Percentiles rank a stretch among this genome's conserved stretches.
These are phyloP conservation scores for Clavelina lepadiformis DNA, from an alignment of 23 tunicate species.

Conservation along the genomic window DNA sequence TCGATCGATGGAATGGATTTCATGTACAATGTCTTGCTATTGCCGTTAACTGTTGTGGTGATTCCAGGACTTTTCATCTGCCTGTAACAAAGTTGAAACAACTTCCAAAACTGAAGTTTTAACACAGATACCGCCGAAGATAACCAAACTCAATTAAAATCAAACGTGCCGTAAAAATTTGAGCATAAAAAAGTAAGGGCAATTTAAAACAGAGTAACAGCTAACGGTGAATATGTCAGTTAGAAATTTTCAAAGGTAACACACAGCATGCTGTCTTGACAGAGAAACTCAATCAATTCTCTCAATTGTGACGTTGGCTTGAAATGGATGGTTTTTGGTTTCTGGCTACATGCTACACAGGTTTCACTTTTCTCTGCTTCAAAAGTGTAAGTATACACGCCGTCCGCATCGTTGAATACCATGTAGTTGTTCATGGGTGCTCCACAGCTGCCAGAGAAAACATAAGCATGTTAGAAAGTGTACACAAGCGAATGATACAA, in stretches of 20 bases:
- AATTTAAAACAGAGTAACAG: too few relatives aligned
- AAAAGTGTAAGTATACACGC: constrained; percentile 76
- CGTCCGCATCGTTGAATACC: constrained; percentile 79
- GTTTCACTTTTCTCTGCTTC: constrained; percentile 63
- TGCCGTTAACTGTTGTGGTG: constrained; percentile 42
- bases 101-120: too few relatives aligned
- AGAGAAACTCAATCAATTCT: constrained; percentile 53
- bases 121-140: too few relatives aligned
- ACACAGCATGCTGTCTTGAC: constrained; percentile 23
- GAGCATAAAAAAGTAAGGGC: too few relatives aligned
- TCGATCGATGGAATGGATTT: constrained; percentile 70
- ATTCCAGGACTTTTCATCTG: constrained; percentile 89
- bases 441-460: constrained; percentile 72
- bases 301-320: constrained; percentile 24
- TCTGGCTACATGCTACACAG: constrained; percentile 73
- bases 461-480: too few relatives aligned
- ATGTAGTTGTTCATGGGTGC: constrained; percentile 84
- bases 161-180: too few relatives aligned
- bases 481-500: too few relatives aligned
- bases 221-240: too few relatives aligned
- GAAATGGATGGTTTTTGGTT: constrained; percentile 41
- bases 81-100: too few relatives aligned
- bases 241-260: constrained; percentile 7
- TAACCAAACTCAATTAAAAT: too few relatives aligned
- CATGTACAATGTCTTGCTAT: constrained; percentile 73